phyloP scores from a whole-genome alignment of 2,888 invertebrate species.

The Strigamia transsilvanica region DNA sequence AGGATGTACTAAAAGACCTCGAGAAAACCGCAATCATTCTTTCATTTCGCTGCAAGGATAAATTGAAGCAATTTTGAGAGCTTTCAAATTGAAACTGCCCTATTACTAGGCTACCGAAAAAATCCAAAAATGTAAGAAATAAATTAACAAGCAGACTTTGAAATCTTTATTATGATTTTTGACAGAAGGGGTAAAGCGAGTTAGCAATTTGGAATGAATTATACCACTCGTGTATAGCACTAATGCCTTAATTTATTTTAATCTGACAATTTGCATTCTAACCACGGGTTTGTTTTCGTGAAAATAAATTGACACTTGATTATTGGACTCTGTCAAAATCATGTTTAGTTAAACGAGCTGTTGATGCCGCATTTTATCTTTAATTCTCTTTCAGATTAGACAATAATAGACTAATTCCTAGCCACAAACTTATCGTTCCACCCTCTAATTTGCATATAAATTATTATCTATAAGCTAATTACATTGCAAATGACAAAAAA shows the following conservation, averaged over 20 bases:
- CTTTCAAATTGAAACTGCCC: not conserved
- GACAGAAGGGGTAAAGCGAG: too few relatives aligned
- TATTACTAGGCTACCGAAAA: not conserved
- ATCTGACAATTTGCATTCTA: conserved; percentile 24
- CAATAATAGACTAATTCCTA: conserved; percentile 36
- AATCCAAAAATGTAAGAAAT: too few relatives aligned
- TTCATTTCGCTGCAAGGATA: conserved; percentile 17
- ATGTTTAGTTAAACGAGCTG: conserved; percentile 13
- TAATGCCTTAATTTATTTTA: conserved; percentile 9
- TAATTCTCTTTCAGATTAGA: conserved; percentile 35
- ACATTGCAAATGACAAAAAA: not conserved
- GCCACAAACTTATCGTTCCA: conserved; percentile 27
- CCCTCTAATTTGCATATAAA: conserved; percentile 26
- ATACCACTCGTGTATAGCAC: too few relatives aligned
- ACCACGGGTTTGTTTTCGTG: not conserved
- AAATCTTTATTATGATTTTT: too few relatives aligned
- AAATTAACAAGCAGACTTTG: too few relatives aligned
- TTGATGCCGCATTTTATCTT: conserved; percentile 22
- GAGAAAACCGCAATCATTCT: not conserved
- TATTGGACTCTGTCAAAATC: conserved; percentile 12
- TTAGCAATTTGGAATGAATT: not conserved
- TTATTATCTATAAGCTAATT: conserved; percentile 31
- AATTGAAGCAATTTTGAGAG: not conserved
- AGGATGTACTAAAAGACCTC: not conserved
- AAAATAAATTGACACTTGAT: conserved; percentile 35